phyloP scores from a whole-genome alignment of 1,140 invertebrate species.

The Berghia stephanieae region DNA sequence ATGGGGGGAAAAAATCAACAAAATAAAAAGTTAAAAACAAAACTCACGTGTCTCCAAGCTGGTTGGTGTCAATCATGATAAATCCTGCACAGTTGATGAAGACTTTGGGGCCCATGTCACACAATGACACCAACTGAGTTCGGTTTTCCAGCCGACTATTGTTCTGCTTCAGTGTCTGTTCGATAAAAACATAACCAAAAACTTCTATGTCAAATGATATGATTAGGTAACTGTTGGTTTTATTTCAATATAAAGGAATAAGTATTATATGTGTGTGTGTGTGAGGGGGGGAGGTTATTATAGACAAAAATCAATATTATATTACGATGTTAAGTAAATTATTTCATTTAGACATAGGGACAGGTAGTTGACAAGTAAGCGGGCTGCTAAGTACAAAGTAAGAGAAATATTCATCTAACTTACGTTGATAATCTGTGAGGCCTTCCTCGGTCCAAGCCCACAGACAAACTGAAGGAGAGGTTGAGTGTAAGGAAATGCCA shows the following conservation, averaged over 20 bases:
- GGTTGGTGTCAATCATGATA: conserved; percentile 97
- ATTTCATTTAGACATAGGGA: no score
- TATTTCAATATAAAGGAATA: no score
- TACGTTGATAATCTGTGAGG: conserved; percentile 79
- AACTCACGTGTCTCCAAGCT: conserved; percentile 81
- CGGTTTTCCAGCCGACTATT: conserved; percentile 93
- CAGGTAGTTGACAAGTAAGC: no score
- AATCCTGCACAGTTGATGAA: conserved; percentile 99
- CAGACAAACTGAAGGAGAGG: conserved; percentile 96
- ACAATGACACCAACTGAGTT: conserved; percentile 92
- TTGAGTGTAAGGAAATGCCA: conserved; percentile 85
- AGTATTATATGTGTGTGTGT: no score
- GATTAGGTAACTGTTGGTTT: no score
- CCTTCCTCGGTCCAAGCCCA: conserved; percentile 95
- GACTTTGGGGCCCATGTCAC: conserved; percentile 97
- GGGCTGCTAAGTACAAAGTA: no score
- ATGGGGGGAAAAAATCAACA: background rate
- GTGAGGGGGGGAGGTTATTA: no score
- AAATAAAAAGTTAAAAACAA: background rate
- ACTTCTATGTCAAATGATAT: background rate
- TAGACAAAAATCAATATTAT: no score
- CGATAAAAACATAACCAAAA: conserved; percentile 18
- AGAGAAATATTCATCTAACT: no score
- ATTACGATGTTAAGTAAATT: no score
- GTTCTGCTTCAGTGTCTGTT: conserved; percentile 85